phyloP scores from a whole-genome alignment of 2,888 invertebrate species.

The Drosophila paramelanica region DNA sequence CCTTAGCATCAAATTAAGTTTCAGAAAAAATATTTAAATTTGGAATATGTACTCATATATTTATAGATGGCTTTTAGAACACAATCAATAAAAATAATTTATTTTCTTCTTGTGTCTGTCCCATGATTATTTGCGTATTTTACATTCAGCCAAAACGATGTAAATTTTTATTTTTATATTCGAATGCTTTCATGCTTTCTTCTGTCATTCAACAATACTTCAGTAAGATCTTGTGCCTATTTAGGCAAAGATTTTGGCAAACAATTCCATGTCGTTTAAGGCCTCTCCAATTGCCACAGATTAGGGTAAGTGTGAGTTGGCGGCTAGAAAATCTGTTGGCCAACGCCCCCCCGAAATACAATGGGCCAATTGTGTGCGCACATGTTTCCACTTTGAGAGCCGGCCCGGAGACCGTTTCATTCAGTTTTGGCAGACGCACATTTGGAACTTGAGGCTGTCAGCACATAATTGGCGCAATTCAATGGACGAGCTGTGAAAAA shows the following conservation, averaged over 20 bases:
- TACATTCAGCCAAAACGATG: background rate
- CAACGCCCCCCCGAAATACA: conserved; percentile 23
- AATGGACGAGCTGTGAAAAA: conserved; percentile 66
- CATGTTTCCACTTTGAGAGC: conserved; percentile 44
- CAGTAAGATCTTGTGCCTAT: conserved; percentile 11
- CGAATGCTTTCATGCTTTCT: background rate
- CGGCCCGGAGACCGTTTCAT: background rate
- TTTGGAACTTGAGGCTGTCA: conserved; percentile 66
- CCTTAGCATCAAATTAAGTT: too few relatives aligned
- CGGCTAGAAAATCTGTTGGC: conserved; percentile 38
- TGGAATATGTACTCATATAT: too few relatives aligned
- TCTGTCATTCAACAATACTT: background rate
- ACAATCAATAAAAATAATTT: background rate
- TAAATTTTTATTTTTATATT: background rate
- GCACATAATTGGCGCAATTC: conserved; percentile 75
- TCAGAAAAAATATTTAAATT: too few relatives aligned
- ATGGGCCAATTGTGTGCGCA: conserved; percentile 50
- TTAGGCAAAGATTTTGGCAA: conserved; percentile 38
- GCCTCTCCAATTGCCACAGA: conserved; percentile 40
- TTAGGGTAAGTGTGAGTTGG: conserved; percentile 40
- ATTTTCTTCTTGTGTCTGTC: background rate
- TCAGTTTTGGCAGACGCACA: conserved; percentile 3
- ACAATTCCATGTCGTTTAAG: conserved; percentile 34
- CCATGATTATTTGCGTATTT: background rate
- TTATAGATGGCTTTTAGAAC: too few relatives aligned